A percentile compares a stretch with the other conserved stretches of the same genome.
phyloP scores from a whole-genome alignment of 2,797 vertebrate species.

The Cottoperca gobio region DNA sequence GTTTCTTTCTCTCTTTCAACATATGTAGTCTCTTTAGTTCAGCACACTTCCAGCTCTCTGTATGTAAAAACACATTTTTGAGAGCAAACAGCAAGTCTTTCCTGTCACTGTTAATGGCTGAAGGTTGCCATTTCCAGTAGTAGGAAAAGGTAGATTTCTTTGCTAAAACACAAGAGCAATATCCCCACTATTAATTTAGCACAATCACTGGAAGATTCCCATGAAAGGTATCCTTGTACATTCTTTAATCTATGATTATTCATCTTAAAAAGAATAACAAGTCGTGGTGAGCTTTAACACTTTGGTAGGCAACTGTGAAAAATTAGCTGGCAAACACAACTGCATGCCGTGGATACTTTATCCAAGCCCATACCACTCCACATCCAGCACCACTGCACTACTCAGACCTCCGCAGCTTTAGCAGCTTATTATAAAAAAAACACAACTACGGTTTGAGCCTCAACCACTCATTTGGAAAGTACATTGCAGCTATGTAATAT shows the following conservation, averaged over 20 bases:
- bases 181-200: conserved; percentile 60
- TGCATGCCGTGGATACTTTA: conserved; percentile 73
- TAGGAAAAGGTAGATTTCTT: conserved; percentile 56
- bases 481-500: conserved; percentile 47
- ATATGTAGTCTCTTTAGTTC: conserved; percentile 34
- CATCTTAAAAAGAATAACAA: conserved; percentile 74
- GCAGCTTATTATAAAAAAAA: conserved; percentile 73
- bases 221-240: conserved; percentile 70
- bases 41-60: conserved; percentile 47
- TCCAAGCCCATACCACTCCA: conserved; percentile 78
- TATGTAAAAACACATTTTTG: conserved; percentile 37
- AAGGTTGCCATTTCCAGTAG: conserved; percentile 49
- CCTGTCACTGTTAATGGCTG: conserved; percentile 29
- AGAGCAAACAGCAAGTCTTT: conserved; percentile 62
- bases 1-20: conserved; percentile 29
- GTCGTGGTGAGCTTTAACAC: conserved; percentile 78
- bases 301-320: conserved; percentile 85
- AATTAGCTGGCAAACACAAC: conserved; percentile 78
- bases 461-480: conserved; percentile 60
- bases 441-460: conserved; percentile 69
- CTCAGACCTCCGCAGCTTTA: conserved; percentile 75
- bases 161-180: conserved; percentile 60
- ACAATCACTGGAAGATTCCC: conserved; percentile 72
- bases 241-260: conserved; percentile 77
- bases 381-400: conserved; percentile 80